These are phyloP conservation scores for Cryptus viduatorius DNA, from an alignment of 2,888 invertebrate species.

Conservation along the genomic window DNA sequence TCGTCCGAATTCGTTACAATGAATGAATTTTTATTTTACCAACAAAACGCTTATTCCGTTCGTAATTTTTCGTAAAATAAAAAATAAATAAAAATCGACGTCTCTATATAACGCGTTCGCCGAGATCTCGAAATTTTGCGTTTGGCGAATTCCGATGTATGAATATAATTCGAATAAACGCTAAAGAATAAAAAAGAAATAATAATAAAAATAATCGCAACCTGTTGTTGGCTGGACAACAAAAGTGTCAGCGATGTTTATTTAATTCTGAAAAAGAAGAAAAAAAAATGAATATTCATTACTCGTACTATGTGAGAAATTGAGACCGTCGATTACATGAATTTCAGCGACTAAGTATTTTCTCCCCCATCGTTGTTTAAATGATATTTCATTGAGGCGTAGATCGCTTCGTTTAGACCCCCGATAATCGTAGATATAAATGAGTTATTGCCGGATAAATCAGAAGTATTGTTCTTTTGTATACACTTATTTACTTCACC, in stretches of 20 bases:
- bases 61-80: background rate
- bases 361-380: constrained; percentile 57
- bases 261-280: constrained; percentile 34
- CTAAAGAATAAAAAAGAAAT: constrained; percentile 72
- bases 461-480: constrained; percentile 48
- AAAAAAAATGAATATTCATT: constrained; percentile 40
- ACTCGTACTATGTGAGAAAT: constrained; percentile 48
- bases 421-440: constrained; percentile 55
- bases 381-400: constrained; percentile 64
- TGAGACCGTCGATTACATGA: constrained; percentile 49
- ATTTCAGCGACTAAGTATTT: constrained; percentile 46
- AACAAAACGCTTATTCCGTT: constrained; percentile 5
- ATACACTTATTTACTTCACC: constrained; percentile 35
- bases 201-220: constrained; percentile 71
- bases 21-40: constrained; percentile 11
- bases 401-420: constrained; percentile 59
- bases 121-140: constrained; percentile 42
- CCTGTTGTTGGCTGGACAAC: constrained; percentile 72
- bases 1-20: background rate
- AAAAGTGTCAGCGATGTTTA: constrained; percentile 43
- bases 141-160: constrained; percentile 73
- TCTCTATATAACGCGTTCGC: constrained; percentile 26
- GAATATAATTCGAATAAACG: constrained; percentile 71
- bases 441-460: constrained; percentile 50
- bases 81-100: constrained; percentile 3